Percentiles rank a stretch among this genome's conserved stretches.
Evolutionary conservation across 2,113 vertebrate genomes (phyloP).

Genomic region (Dermatemys mawii): DNA sequence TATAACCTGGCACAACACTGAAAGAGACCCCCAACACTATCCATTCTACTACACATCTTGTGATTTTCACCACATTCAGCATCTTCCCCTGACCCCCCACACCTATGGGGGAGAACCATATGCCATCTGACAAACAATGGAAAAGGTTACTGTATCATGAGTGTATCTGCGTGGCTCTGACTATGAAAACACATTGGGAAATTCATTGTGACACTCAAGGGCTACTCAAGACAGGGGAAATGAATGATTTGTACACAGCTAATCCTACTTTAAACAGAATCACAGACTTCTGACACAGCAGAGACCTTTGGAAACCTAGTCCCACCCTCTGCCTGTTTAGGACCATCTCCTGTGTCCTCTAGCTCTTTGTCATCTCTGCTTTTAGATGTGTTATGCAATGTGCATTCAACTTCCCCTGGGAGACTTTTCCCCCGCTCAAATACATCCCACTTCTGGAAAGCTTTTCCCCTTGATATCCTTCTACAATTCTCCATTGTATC

Average conservation of each 20-base stretch:
- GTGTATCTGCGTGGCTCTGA: slow-evolving; percentile 38
- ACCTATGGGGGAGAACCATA: background rate
- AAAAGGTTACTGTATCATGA: background rate
- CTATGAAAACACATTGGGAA: slow-evolving; percentile 51
- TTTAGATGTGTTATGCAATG: background rate
- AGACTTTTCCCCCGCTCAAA: background rate
- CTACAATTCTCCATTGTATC: background rate
- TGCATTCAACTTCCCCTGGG: background rate
- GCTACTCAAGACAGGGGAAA: slow-evolving; percentile 21
- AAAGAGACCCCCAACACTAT: background rate
- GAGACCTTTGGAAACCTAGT: slow-evolving; percentile 39
- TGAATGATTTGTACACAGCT: slow-evolving; percentile 55
- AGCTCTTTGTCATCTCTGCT: background rate
- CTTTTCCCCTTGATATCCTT: background rate
- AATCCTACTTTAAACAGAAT: slow-evolving; percentile 62
- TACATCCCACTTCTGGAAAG: background rate
- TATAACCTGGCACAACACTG: background rate
- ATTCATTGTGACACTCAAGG: slow-evolving; percentile 26
- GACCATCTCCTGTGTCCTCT: background rate
- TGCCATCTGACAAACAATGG: background rate
- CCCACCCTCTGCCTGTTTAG: background rate
- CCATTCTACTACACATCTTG: background rate
- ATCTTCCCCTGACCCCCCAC: background rate
- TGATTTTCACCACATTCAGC: background rate
- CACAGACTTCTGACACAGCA: slow-evolving; percentile 37